Evolutionary conservation across 2,797 vertebrate species (phyloP).

Genomic region (Rhodeus uyekii): DNA sequence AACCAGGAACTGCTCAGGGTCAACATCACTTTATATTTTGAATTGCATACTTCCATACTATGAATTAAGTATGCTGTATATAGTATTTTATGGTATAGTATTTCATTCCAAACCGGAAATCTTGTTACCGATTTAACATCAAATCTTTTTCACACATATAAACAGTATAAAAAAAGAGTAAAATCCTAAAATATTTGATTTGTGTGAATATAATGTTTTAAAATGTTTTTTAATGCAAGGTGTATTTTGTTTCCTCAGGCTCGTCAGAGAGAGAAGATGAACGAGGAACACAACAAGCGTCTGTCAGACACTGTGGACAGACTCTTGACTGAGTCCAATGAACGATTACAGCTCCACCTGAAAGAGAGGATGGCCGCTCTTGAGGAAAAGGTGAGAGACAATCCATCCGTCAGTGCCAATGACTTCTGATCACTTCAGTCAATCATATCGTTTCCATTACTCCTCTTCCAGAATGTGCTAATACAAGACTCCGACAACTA

Average conservation of each 20-base stretch:
- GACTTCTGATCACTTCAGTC: neutral
- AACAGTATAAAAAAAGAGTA: neutral
- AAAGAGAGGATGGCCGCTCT: constrained; percentile 97
- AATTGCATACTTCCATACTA: neutral
- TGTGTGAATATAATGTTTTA: neutral
- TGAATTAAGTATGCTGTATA: neutral
- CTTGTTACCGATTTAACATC: neutral
- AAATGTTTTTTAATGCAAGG: neutral
- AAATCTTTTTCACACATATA: neutral
- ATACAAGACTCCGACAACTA: constrained; percentile 97
- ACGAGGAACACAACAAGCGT: constrained; percentile 98
- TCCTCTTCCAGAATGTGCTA: constrained; percentile 86
- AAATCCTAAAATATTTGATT: neutral
- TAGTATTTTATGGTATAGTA: neutral
- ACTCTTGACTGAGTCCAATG: constrained; percentile 96
- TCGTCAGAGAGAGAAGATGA: constrained; percentile 99
- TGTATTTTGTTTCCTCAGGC: constrained; percentile 76
- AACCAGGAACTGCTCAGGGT: constrained; percentile 99
- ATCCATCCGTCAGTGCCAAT: neutral
- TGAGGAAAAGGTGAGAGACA: constrained; percentile 90
- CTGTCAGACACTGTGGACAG: constrained; percentile 96
- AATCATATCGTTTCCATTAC: neutral
- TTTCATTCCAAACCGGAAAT: neutral
- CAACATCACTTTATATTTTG: constrained; percentile 50
- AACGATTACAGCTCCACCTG: constrained; percentile 94